Conservation (phyloP, 1,140 invertebrate genomes). For the Pogonognathellus flavescens region DNA sequence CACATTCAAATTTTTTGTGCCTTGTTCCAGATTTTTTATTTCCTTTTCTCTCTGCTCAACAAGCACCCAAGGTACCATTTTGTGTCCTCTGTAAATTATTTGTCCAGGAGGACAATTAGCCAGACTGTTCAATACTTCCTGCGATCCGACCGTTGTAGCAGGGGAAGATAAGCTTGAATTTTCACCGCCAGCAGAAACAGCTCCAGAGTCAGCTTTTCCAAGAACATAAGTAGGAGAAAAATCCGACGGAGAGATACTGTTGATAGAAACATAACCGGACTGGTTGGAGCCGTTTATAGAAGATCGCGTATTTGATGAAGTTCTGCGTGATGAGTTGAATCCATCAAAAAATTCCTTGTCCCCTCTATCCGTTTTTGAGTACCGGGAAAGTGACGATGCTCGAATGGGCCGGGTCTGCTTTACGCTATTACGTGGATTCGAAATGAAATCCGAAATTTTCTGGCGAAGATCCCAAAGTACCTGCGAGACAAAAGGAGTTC, state of each 20-base stretch:
- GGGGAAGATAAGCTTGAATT: not conserved
- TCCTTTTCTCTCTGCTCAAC: constrained; percentile 62
- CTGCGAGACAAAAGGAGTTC: not conserved
- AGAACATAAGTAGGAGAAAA: too few relatives aligned
- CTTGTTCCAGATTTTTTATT: constrained; percentile 56
- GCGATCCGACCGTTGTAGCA: not conserved
- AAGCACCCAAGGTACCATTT: constrained; percentile 61
- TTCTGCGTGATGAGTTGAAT: not conserved
- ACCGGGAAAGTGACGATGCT: not conserved
- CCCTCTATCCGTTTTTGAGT: constrained; percentile 5
- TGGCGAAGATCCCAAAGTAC: constrained; percentile 56
- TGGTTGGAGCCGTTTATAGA: not conserved
- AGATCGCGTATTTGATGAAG: not conserved
- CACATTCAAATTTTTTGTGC: constrained; percentile 30
- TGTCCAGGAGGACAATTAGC: constrained; percentile 56
- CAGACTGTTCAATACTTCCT: constrained; percentile 9
- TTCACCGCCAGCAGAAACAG: not conserved
- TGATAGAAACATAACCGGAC: not conserved
- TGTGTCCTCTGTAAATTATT: constrained; percentile 64
- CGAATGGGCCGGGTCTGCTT: not conserved
- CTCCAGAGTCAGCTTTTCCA: not conserved
- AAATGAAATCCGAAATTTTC: constrained; percentile 36
- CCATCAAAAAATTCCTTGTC: not conserved
- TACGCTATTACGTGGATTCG: not conserved
- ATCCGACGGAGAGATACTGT: not conserved